phyloP scores from a whole-genome alignment of 1,140 invertebrate genomes.

The Ips nitidus region DNA sequence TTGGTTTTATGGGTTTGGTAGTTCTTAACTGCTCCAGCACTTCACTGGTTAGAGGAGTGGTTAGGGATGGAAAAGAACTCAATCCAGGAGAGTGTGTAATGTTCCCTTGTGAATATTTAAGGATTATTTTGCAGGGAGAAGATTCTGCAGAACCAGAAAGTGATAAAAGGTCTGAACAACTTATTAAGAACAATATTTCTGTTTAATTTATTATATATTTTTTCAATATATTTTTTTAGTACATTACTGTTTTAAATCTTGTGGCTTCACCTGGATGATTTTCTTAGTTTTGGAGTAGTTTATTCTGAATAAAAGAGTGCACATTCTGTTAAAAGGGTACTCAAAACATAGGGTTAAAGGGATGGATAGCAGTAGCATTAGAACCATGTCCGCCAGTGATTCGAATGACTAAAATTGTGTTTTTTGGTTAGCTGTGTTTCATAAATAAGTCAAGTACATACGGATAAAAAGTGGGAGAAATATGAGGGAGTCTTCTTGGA shows the following conservation, averaged over 20 bases:
- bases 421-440: neutral
- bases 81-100: constrained; percentile 72
- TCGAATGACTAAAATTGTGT: constrained; percentile 28
- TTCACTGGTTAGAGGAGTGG: constrained; percentile 77
- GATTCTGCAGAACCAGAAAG: neutral
- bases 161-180: neutral
- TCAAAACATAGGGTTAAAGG: constrained; percentile 33
- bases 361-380: constrained; percentile 25
- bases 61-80: constrained; percentile 78
- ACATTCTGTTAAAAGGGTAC: constrained; percentile 32
- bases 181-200: neutral
- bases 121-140: constrained; percentile 46
- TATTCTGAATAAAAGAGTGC: neutral
- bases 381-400: constrained; percentile 32
- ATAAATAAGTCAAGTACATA: constrained; percentile 15
- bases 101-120: constrained; percentile 77
- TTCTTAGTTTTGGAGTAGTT: no score
- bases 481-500: constrained; percentile 36
- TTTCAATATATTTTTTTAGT: no score
- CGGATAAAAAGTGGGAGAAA: constrained; percentile 39
- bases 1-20: constrained; percentile 70
- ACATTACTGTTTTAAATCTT: no score
- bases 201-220: neutral
- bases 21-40: constrained; percentile 81
- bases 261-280: no score